A percentile compares a stretch with the other conserved stretches of the same genome.
phyloP scores from a whole-genome alignment of 1,140 invertebrate genomes.

The Lysiphlebus fabarum region DNA sequence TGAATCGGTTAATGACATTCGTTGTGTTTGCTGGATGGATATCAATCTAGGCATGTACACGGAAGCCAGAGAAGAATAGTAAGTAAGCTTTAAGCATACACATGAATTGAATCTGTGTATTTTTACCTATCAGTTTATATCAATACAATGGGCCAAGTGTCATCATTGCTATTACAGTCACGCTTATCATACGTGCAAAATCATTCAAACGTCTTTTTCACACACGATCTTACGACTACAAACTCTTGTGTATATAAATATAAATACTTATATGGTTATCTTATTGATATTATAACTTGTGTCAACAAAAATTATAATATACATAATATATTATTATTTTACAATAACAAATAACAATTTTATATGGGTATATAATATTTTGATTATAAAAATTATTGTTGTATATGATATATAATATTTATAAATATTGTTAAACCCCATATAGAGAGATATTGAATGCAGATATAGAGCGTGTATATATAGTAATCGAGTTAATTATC shows the following conservation, averaged over 20 bases:
- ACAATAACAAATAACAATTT: too few relatives aligned
- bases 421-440: too few relatives aligned
- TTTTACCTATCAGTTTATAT: constrained; percentile 4
- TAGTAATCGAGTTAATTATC: constrained; percentile 29
- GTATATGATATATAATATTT: too few relatives aligned
- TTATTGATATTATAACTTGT: too few relatives aligned
- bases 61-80: constrained; percentile 47
- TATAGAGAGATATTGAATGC: background rate
- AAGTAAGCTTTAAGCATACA: constrained; percentile 33
- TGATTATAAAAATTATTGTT: too few relatives aligned
- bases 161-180: constrained; percentile 42
- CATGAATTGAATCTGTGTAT: background rate
- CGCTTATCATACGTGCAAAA: constrained; percentile 49
- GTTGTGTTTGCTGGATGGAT: constrained; percentile 17
- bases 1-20: constrained; percentile 19
- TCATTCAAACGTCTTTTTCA: constrained; percentile 27
- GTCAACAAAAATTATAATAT: too few relatives aligned
- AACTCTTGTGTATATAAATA: too few relatives aligned
- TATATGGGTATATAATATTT: too few relatives aligned
- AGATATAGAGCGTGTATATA: constrained; percentile 6
- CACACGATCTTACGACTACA: too few relatives aligned
- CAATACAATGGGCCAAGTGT: constrained; percentile 27
- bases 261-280: too few relatives aligned
- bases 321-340: too few relatives aligned
- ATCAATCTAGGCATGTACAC: constrained; percentile 45